phyloP scores from a whole-genome alignment of 2,888 invertebrate genomes.

The Amiota communis region DNA sequence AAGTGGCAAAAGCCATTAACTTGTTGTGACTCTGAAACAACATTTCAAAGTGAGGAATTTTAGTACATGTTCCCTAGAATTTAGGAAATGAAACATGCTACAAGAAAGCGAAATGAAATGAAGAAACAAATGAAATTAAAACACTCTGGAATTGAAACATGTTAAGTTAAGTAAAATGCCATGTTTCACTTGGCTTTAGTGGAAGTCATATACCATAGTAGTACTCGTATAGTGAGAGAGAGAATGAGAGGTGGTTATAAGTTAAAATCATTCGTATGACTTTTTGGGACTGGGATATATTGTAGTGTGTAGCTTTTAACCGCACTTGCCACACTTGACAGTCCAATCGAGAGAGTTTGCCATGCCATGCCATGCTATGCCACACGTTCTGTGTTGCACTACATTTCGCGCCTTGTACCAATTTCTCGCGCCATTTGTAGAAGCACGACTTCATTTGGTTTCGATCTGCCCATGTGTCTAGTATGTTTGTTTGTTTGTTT shows the following conservation, averaged over 20 bases:
- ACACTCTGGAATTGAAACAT: background rate
- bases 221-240: too few relatives aligned
- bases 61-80: background rate
- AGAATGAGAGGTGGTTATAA: background rate
- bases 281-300: background rate
- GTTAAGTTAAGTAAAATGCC: background rate
- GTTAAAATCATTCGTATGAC: background rate
- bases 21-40: background rate
- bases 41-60: too few relatives aligned
- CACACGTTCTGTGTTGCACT: background rate
- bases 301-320: background rate
- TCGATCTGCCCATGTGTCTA: too few relatives aligned
- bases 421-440: too few relatives aligned
- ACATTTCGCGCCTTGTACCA: too few relatives aligned
- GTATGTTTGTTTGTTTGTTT: too few relatives aligned
- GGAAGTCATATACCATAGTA: background rate
- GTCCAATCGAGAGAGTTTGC: background rate
- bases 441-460: too few relatives aligned
- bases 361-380: background rate
- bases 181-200: background rate
- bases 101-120: background rate
- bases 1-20: background rate
- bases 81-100: background rate
- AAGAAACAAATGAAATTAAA: background rate
- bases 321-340: background rate